phyloP scores from a whole-genome alignment of 2,113 vertebrate genomes.

The Marmota flaviventris region DNA sequence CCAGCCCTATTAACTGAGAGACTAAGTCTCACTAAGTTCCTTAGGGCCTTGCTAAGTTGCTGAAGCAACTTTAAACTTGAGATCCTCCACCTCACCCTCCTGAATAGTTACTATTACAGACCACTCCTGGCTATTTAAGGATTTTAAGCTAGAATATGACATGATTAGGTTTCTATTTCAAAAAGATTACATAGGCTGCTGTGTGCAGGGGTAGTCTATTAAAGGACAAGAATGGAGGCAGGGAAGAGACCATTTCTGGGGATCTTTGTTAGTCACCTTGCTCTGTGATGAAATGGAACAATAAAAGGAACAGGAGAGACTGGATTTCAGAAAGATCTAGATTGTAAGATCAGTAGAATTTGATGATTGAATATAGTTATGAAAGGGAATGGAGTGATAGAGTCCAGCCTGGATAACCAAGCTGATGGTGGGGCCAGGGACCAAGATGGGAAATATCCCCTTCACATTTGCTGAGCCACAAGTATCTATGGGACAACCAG shows the following conservation, averaged over 20 bases:
- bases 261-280: background rate
- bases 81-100: no score
- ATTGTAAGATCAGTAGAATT: background rate
- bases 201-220: background rate
- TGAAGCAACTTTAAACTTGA: no score
- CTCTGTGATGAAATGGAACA: background rate
- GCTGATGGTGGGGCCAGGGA: no score
- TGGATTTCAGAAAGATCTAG: slow-evolving; percentile 29
- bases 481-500: background rate
- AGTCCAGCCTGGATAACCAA: background rate
- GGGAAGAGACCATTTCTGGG: background rate
- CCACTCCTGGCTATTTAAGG: no score
- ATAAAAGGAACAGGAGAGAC: background rate
- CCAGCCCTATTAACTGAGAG: no score
- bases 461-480: background rate
- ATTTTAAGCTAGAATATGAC: background rate
- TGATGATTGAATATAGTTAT: background rate
- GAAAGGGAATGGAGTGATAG: background rate
- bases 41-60: no score
- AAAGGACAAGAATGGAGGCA: background rate
- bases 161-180: slow-evolving; percentile 13
- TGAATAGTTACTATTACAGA: no score
- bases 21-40: no score
- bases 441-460: background rate
- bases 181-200: background rate